These are phyloP conservation scores for Aix galericulata DNA, from an alignment of 2,113 vertebrate genomes.

Conservation along the genomic window DNA sequence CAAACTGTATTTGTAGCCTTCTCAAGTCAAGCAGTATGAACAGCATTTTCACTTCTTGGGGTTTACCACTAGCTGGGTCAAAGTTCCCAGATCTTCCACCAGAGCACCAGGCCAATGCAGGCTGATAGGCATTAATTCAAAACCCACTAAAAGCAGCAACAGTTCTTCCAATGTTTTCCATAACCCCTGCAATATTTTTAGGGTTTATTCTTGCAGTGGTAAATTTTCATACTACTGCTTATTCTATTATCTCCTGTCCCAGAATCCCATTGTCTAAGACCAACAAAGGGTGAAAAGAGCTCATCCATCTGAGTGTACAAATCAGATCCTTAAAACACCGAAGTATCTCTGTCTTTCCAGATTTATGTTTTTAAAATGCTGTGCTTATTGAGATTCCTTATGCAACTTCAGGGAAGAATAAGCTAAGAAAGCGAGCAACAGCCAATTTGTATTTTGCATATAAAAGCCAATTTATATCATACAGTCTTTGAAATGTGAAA, in stretches of 20 bases:
- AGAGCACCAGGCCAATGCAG: too few relatives aligned
- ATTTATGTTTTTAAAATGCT: neutral
- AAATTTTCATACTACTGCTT: neutral
- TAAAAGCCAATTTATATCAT: neutral
- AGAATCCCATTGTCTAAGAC: neutral
- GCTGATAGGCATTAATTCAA: neutral
- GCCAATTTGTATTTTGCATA: neutral
- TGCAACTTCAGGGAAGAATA: neutral
- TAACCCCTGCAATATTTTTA: neutral
- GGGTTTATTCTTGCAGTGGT: neutral
- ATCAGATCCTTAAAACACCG: neutral
- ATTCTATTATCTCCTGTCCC: neutral
- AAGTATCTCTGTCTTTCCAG: neutral
- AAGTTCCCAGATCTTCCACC: neutral
- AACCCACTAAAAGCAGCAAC: neutral
- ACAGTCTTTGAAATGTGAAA: constrained; percentile 15
- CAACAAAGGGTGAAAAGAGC: neutral
- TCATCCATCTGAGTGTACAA: neutral
- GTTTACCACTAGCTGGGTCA: neutral
- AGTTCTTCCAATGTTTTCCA: neutral
- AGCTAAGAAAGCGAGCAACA: neutral
- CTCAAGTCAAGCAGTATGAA: neutral
- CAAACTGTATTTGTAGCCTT: neutral
- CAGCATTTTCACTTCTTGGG: neutral
- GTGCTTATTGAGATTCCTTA: neutral